Conservation (phyloP, 2,888 invertebrate genomes). For the Drosophila austrosaltans region DNA sequence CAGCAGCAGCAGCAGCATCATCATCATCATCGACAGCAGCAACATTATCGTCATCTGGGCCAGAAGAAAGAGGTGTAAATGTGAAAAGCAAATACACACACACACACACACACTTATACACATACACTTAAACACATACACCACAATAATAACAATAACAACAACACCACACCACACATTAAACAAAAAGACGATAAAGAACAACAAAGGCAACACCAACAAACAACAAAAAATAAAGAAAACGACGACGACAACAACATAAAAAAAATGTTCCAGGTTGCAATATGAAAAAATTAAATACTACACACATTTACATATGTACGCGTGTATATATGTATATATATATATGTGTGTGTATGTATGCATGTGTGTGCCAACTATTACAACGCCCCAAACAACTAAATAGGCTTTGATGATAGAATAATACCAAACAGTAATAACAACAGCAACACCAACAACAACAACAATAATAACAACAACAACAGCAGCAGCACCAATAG, state of each 20-base stretch:
- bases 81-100: slow-evolving; percentile 21
- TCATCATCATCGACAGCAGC: not conserved
- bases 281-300: slow-evolving; percentile 29
- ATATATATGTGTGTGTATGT: slow-evolving; percentile 22
- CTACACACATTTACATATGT: slow-evolving; percentile 33
- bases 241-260: slow-evolving; percentile 17
- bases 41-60: not conserved
- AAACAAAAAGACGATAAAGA: slow-evolving; percentile 2
- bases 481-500: slow-evolving; percentile 12
- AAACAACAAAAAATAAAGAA: too few relatives aligned
- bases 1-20: not conserved
- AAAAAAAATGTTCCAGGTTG: slow-evolving; percentile 33
- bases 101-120: not conserved
- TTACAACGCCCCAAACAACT: slow-evolving; percentile 27
- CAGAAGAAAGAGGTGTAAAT: slow-evolving; percentile 31
- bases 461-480: slow-evolving; percentile 2
- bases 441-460: slow-evolving; percentile 24
- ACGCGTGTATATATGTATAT: slow-evolving; percentile 31
- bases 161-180: not conserved
- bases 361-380: slow-evolving; percentile 18
- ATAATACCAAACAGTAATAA: slow-evolving; percentile 1
- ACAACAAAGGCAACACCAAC: not conserved
- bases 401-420: slow-evolving; percentile 25
- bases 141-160: not conserved
- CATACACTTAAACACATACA: slow-evolving; percentile 1